Evolutionary conservation across 2,113 vertebrate species (phyloP).

Genomic region (Saguinus imperator): DNA sequence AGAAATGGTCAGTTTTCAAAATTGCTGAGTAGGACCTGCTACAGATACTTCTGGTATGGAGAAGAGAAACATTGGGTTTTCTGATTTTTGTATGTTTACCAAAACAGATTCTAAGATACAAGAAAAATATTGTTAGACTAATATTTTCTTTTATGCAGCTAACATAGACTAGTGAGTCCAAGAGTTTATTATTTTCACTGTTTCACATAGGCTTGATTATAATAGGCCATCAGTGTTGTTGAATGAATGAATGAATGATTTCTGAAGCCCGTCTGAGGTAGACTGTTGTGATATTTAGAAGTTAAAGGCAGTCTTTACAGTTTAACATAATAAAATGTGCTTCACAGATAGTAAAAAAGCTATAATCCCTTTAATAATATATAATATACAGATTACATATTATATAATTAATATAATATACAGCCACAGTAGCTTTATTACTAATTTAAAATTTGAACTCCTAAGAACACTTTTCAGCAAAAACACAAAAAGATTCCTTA

Average conservation of each 20-base stretch:
- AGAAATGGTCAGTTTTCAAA: conserved; percentile 47
- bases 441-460: neutral
- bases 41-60: conserved; percentile 30
- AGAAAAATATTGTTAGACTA: neutral
- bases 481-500: conserved; percentile 40
- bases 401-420: neutral
- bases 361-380: neutral
- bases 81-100: conserved; percentile 43
- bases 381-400: neutral
- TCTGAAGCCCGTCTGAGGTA: neutral
- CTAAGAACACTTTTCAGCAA: conserved; percentile 23
- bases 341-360: neutral
- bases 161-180: neutral
- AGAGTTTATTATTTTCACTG: neutral
- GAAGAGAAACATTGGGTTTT: conserved; percentile 36
- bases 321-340: conserved; percentile 43
- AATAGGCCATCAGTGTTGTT: conserved; percentile 14
- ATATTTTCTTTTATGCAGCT: conserved; percentile 18
- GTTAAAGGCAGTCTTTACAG: neutral
- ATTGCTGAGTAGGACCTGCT: neutral
- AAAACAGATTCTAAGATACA: conserved; percentile 32
- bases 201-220: conserved; percentile 8
- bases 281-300: conserved; percentile 1
- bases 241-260: conserved; percentile 33
- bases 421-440: neutral